Base-by-base conservation (phyloP, 2,113 vertebrate genomes). In the Pangasianodon hypophthalmus region DNA sequence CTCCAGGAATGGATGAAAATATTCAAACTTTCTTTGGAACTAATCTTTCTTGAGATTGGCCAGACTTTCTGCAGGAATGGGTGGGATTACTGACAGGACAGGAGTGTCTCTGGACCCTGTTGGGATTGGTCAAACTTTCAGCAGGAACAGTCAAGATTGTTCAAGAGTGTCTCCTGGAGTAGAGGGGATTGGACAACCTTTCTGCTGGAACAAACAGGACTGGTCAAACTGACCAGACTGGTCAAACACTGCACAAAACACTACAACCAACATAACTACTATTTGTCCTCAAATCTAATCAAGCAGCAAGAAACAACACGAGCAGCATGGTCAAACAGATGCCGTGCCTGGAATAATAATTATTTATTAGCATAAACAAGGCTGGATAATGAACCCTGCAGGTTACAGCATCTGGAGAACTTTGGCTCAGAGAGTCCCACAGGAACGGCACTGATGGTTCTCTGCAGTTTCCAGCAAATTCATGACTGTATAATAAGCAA, bases 361-460 rank as follows among this genome's bases (percentile, higher is more conserved):
- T 62, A 79, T 87, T 62, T 48, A 80, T 80, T 62, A 75, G 54
- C 58, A 75, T 86, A 87, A 77, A 77, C 44, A 56, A 87, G 71
- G 32, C 71, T 48, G 86, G 71, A 77, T 60, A 87, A 77, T 87
- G 86, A 56, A 73, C 86, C 29, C 71, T 87, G 52, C 86, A 87
- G 69, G n/a, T 73, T 87, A 73, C 69, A 75, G 32, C 50, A 87
- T 77, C 69, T 87, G 71, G 52, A 58, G 71, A 87, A 44, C 86
- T 87, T 87, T 87, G 84, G 60, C 84, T 85, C 44, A 21, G 6
- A 10, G 48, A 58, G 26, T 85, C 58, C 60, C 84, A 64, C 24
- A 77, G 69, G 67, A 87, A 29, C 4, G 44, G 54, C 32, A 41
- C 52, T 41, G 48, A 60, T 79, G 71, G 37, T 60, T 75, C 71